Evolutionary conservation across 2,888 invertebrate species (phyloP).

Genomic region (Ormia ochracea): DNA sequence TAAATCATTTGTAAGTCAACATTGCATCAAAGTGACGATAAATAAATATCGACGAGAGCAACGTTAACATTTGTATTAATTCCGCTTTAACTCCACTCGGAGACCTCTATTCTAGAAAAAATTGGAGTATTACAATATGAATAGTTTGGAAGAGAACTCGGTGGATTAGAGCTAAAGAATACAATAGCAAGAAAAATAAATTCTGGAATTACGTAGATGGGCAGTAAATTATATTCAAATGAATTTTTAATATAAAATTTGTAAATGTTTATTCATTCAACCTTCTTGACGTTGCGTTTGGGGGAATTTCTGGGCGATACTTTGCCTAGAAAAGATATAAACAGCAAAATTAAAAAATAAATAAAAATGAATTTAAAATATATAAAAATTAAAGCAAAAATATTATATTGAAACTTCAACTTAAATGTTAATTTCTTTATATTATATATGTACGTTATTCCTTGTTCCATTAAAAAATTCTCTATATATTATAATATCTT

Average conservation of each 20-base stretch:
- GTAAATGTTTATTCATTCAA: slow-evolving; percentile 62
- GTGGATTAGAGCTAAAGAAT: background rate
- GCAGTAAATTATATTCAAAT: slow-evolving; percentile 1
- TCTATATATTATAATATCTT: background rate
- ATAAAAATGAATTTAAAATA: slow-evolving; percentile 63
- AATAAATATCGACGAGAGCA: too few relatives aligned
- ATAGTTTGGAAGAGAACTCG: background rate
- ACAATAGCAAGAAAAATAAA: background rate
- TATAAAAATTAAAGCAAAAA: slow-evolving; percentile 54
- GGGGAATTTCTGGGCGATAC: slow-evolving; percentile 70
- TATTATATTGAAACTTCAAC: background rate
- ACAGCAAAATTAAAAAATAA: slow-evolving; percentile 58
- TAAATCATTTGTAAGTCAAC: too few relatives aligned
- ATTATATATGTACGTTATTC: background rate
- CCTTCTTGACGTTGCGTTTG: slow-evolving; percentile 66
- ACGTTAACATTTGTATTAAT: too few relatives aligned
- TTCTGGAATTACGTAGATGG: too few relatives aligned
- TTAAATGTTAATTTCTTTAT: background rate
- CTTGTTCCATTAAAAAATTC: background rate
- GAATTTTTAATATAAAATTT: slow-evolving; percentile 17
- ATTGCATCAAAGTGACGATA: too few relatives aligned
- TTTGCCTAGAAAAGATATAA: slow-evolving; percentile 67
- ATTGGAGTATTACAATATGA: too few relatives aligned
- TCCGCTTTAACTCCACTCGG: too few relatives aligned
- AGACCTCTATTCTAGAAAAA: too few relatives aligned